Conservation (phyloP, 2,797 vertebrate species). For the Tympanoctomys barrerae region DNA sequence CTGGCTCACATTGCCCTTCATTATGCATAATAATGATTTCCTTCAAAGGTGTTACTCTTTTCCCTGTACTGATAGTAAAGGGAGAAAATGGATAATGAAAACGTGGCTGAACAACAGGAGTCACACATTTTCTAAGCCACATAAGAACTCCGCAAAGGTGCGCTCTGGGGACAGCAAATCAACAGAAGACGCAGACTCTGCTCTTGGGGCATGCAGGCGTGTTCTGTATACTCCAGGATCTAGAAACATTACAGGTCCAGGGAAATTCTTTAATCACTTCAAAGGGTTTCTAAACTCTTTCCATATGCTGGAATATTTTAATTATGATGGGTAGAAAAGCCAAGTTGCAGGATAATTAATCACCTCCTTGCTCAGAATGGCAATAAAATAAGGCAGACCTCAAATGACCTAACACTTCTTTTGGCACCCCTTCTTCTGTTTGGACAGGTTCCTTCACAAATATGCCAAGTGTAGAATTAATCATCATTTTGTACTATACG, state of each 20-base stretch:
- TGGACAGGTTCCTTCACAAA: constrained; percentile 44
- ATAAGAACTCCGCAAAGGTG: background rate
- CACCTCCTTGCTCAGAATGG: background rate
- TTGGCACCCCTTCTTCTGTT: constrained; percentile 28
- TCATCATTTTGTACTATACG: background rate
- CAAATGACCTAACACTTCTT: background rate
- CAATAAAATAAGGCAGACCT: constrained; percentile 51
- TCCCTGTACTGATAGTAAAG: background rate
- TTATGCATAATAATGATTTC: background rate
- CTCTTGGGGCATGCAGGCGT: background rate
- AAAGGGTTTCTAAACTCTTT: constrained; percentile 54
- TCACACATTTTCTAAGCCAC: background rate
- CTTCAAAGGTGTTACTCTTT: background rate
- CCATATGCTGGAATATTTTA: constrained; percentile 60
- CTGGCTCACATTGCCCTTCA: background rate
- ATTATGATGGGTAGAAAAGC: constrained; percentile 53
- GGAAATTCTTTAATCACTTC: constrained; percentile 52
- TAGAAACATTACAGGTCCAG: background rate
- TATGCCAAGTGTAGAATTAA: constrained; percentile 21
- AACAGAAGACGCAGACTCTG: background rate
- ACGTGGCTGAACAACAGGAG: background rate
- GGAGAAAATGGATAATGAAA: background rate
- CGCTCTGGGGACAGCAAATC: background rate
- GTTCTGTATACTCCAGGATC: background rate
- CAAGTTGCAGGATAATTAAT: constrained; percentile 52